Evolutionary conservation across 30 jellyfish, hydroid and myxozoan species (phyloP), one percentile per base, ranked within the genome.

Genomic region (Clytia hemisphaerica): DNA sequence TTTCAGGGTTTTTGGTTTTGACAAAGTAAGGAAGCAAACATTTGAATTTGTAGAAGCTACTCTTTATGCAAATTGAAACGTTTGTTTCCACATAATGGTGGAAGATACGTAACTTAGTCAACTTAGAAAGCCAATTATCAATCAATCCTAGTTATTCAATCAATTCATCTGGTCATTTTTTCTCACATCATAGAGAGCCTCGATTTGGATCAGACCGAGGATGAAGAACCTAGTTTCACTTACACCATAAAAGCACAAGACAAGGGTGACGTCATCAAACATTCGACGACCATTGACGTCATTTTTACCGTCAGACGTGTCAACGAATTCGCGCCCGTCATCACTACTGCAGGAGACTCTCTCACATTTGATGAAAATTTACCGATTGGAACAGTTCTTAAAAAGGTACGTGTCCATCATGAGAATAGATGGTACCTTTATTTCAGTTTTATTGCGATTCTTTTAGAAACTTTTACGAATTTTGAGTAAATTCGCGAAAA

Each of bases 301-400:
- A 49, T 54, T 46, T 70, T 71, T 19, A 73, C 80, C 6, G 61
- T 79, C 19, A 49, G 53, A 30, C 79, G 93, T 16, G 90, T 82
- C 54, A 82, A 82, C 37, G 94, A 79, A 57, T 79, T 27, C 79
- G 47, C 73, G 22, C 95, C 95, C 49, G 36, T 67, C 15, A 75
- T 84, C 34, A 27, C 45, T 51, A 37, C 73, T 53, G 47, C 71
- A 30, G 31, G 79, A 1, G 62, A 32, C 6, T 26, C 80, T 10
- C 51, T 84, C 25, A 65, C 87, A 3, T 57, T 49, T 26, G 16
- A 25, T 2, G 95, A 84, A 61, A 73, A 84, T 67, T 57, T 44
- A 28, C 64, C 93, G 10, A 49, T 40, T 30, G 77, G 72, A 26
- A 34, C 82, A 10, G 69, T 60, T 2, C 32, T 84, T 5, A 40